Evolutionary conservation across 2,797 vertebrate genomes (phyloP), one percentile per base, ranked within the genome.

Genomic region (Erithacus rubecula): DNA sequence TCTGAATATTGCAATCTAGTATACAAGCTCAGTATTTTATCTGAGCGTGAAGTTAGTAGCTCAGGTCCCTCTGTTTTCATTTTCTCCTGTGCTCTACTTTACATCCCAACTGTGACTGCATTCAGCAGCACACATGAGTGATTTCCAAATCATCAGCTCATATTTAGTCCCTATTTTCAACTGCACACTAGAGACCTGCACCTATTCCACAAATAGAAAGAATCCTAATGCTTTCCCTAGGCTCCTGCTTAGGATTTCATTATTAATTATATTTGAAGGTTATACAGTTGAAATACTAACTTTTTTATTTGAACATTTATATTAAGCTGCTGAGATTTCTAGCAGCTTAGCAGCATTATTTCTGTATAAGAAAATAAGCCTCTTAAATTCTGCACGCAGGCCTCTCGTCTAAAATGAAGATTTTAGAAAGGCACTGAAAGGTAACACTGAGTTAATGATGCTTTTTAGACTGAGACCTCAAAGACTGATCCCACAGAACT

Each of bases 251-350:
- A 96, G 94, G 94, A 96, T 96, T 97, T 94, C 95, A 96, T 96
- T 97, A 96, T 93, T 97, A 96, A 97, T 97, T 98, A 97, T 95
- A 87, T 95, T 95, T 97, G 90, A 98, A 97, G 94, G 96, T 94
- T 97, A 96, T 97, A 96, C 85, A 93, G 97, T 95, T 96, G 97
- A 98, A 97, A 97, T 94, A 96, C 95, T 95, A 96, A 96, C 59
- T 96, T 97, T 96, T 97, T 97, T 96, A 97, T 96, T 94, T 97
- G 94, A 98, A 97, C 92, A 92, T 97, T 98, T 98, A 96, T 96
- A 96, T 97, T 96, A 97, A 97, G 97, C 96, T 97, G 82, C 94
- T 96, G 94, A 97, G 95, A 97, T 97, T 97, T 97, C 95, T 97
- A 96, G 92, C 88, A 97, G 94, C 96, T 97, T 97, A 97, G 93